These are phyloP conservation scores for Tipula vernalis DNA, from an alignment of 2,888 invertebrate genomes.

Conservation along the genomic window DNA sequence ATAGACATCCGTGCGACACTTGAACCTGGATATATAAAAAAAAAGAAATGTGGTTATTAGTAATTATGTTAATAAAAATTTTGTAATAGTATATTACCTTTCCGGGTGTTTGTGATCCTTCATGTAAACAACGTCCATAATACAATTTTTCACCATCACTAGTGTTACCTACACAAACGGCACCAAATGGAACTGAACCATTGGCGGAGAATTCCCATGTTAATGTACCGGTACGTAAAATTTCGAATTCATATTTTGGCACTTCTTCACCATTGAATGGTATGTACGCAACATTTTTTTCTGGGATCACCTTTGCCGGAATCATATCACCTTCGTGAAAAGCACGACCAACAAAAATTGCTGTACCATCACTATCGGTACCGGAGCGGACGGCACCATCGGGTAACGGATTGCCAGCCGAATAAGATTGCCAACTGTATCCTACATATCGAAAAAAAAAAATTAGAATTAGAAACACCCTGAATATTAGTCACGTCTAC, in stretches of 20 bases:
- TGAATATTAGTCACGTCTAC: background rate
- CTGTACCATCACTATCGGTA: constrained; percentile 53
- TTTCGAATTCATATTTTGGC: constrained; percentile 50
- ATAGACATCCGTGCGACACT: constrained; percentile 47
- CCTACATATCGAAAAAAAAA: background rate
- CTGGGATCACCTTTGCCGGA: constrained; percentile 49
- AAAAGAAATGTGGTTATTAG: no score
- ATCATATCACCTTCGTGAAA: constrained; percentile 48
- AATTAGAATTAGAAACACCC: background rate
- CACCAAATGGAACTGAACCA: constrained; percentile 50
- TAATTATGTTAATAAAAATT: background rate
- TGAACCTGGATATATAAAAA: constrained; percentile 39
- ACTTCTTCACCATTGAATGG: constrained; percentile 49
- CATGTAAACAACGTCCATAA: constrained; percentile 52
- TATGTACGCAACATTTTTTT: constrained; percentile 49
- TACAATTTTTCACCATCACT: constrained; percentile 53
- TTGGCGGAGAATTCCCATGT: constrained; percentile 49
- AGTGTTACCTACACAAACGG: constrained; percentile 51
- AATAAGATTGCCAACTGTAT: background rate
- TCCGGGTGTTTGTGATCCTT: constrained; percentile 55
- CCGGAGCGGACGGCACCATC: constrained; percentile 44
- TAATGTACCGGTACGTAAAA: constrained; percentile 48
- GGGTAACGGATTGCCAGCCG: background rate
- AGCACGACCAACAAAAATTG: constrained; percentile 62
- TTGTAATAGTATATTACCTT: constrained; percentile 38